These are phyloP conservation scores for Orchesella flavescens DNA, from an alignment of 2,888 invertebrate genomes.

Conservation along the genomic window DNA sequence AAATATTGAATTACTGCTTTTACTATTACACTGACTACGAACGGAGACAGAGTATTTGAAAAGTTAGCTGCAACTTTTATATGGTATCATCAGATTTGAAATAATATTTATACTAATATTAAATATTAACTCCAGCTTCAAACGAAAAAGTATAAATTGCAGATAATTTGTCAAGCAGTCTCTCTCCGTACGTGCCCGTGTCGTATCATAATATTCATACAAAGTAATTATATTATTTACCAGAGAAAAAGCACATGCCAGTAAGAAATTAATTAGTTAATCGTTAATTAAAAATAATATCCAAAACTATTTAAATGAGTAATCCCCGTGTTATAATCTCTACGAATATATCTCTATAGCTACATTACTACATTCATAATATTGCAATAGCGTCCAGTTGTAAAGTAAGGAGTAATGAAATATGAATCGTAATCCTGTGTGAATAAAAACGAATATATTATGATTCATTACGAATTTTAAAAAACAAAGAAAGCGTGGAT, in stretches of 20 bases:
- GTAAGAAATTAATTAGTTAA: constrained; percentile 64
- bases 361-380: constrained; percentile 58
- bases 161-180: too few relatives aligned
- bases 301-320: constrained; percentile 52
- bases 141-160: too few relatives aligned
- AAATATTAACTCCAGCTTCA: too few relatives aligned
- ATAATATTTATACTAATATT: too few relatives aligned
- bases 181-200: too few relatives aligned
- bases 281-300: constrained; percentile 54
- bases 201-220: constrained; percentile 26
- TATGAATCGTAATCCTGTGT: constrained; percentile 63
- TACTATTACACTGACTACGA: constrained; percentile 21
- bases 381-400: constrained; percentile 66
- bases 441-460: constrained; percentile 57
- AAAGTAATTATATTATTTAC: constrained; percentile 52
- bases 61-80: not conserved
- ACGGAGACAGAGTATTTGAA: not conserved
- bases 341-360: constrained; percentile 42
- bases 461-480: constrained; percentile 62
- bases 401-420: constrained; percentile 45
- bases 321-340: constrained; percentile 64
- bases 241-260: constrained; percentile 64
- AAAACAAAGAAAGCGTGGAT: not conserved
- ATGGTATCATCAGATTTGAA: too few relatives aligned
- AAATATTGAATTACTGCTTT: constrained; percentile 46